Evolutionary conservation across 1,140 invertebrate species (phyloP).

Genomic region (Cryptotermes secundus): DNA sequence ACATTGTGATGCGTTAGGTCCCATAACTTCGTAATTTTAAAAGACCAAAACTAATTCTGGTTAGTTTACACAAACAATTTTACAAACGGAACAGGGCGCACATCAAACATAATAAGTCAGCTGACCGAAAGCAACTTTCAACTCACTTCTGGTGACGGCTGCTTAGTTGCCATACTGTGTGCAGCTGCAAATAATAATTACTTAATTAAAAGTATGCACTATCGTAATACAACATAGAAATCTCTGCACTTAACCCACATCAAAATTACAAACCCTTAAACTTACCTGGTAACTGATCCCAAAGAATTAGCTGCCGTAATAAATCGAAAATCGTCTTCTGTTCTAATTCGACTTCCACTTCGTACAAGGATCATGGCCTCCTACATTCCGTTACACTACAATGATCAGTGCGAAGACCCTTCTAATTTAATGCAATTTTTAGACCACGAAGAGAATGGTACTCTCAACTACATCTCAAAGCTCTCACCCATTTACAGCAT

Average conservation of each 20-base stretch:
- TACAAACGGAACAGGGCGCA: neutral
- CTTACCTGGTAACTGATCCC: neutral
- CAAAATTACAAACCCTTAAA: neutral
- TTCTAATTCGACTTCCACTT: neutral
- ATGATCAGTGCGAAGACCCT: conserved; percentile 2
- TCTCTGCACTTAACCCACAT: neutral
- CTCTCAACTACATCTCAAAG: neutral
- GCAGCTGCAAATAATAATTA: conserved; percentile 6
- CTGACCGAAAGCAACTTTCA: conserved; percentile 9
- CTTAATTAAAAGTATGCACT: neutral
- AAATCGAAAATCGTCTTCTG: neutral
- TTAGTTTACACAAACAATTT: neutral
- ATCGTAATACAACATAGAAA: neutral
- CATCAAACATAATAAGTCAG: neutral
- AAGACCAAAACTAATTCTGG: neutral
- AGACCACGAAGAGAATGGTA: conserved; percentile 3
- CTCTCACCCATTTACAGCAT: neutral
- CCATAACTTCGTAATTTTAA: neutral
- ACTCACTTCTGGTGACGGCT: neutral
- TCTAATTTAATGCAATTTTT: neutral
- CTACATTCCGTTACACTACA: neutral
- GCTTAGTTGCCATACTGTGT: conserved; percentile 3
- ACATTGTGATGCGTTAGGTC: neutral
- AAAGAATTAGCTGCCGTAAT: neutral
- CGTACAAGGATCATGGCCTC: neutral